phyloP scores from a whole-genome alignment of 2,113 vertebrate genomes.

The Anas platyrhynchos region DNA sequence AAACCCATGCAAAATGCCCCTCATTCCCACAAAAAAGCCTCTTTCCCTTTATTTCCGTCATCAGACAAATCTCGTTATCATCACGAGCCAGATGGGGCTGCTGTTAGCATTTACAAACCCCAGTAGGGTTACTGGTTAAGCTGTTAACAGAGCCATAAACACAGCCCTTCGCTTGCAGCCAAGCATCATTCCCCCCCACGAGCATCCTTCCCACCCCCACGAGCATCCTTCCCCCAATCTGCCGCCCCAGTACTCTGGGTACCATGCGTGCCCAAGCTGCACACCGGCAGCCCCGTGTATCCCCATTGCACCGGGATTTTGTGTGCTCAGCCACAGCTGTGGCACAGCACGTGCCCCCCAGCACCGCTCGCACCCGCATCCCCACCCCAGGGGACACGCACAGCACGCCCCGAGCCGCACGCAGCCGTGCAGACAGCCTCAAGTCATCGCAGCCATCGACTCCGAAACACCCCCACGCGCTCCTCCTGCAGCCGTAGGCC shows the following conservation, averaged over 20 bases:
- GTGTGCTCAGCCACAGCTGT: not conserved
- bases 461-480: accelerated
- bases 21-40: accelerated
- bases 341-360: not conserved
- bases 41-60: not conserved
- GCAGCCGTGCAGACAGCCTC: not conserved
- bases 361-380: not conserved
- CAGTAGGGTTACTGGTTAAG: not conserved
- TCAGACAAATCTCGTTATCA: not conserved
- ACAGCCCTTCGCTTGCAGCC: not conserved
- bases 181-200: not conserved
- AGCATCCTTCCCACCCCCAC: no score
- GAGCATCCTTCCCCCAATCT: no score
- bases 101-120: not conserved
- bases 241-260: not conserved
- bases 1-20: not conserved
- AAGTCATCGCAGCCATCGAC: not conserved
- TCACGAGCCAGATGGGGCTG: not conserved
- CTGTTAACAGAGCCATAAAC: not conserved
- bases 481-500: not conserved
- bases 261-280: accelerated
- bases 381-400: accelerated
- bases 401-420: not conserved
- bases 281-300: accelerated
- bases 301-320: not conserved